These are phyloP conservation scores for Caenorhabditis sulstoni DNA, from an alignment of 2,888 invertebrate species.

Conservation along the genomic window DNA sequence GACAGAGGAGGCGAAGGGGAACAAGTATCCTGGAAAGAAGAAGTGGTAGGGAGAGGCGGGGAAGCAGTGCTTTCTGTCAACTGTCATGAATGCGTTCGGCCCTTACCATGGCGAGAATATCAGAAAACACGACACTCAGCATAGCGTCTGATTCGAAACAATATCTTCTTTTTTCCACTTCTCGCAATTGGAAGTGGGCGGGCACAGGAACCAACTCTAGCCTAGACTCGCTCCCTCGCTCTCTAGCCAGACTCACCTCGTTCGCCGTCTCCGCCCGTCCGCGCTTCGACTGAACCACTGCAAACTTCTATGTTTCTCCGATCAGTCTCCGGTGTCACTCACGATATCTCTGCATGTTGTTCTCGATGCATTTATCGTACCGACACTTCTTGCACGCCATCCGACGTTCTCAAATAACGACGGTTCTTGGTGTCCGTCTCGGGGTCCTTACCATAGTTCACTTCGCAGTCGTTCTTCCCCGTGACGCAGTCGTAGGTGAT, in stretches of 20 bases:
- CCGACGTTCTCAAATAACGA: slow-evolving; percentile 46
- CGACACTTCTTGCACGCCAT: slow-evolving; percentile 59
- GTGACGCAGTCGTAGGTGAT: slow-evolving; percentile 55
- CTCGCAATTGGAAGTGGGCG: background rate
- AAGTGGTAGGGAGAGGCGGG: no score
- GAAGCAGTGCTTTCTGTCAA: no score
- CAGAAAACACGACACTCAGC: slow-evolving; percentile 17
- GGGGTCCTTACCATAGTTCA: slow-evolving; percentile 35
- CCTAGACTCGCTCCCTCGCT: background rate
- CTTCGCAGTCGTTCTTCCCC: slow-evolving; percentile 41
- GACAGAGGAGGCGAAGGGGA: background rate
- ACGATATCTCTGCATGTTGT: slow-evolving; percentile 58
- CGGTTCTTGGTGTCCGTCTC: background rate
- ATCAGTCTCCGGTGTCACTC: slow-evolving; percentile 1
- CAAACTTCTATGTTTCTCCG: background rate
- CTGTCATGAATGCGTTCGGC: no score
- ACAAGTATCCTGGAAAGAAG: slow-evolving; percentile 3
- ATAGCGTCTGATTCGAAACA: slow-evolving; percentile 3
- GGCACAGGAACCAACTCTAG: slow-evolving; percentile 9
- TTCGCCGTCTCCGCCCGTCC: slow-evolving; percentile 23
- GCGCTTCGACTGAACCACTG: slow-evolving; percentile 48
- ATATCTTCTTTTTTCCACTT: background rate
- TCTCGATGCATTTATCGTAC: slow-evolving; percentile 55
- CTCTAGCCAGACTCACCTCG: slow-evolving; percentile 6
- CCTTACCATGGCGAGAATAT: background rate